Conservation (phyloP, 2,888 invertebrate genomes). For the Xestia xanthographa region DNA sequence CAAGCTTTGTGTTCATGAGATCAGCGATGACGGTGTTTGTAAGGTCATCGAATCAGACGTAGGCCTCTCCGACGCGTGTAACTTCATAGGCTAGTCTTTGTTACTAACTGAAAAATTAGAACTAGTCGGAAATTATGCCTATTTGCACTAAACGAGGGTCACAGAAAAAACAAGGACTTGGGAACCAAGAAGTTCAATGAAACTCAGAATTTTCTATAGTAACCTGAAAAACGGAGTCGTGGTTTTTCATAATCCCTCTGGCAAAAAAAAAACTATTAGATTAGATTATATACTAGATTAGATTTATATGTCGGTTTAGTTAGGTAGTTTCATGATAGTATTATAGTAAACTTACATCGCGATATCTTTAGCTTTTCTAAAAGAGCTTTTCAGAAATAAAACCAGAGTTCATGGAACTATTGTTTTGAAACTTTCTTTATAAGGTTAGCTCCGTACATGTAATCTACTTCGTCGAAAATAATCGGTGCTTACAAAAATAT, state of each 20-base stretch:
- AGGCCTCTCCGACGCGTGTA: slow-evolving; percentile 51
- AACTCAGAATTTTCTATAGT: not conserved
- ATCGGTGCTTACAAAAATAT: slow-evolving; percentile 18
- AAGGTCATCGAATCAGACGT: slow-evolving; percentile 72
- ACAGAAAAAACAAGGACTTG: not conserved
- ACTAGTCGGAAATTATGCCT: slow-evolving; percentile 21
- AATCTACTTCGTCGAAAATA: not conserved
- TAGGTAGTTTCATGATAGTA: not conserved
- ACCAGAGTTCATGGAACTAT: not conserved
- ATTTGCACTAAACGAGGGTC: slow-evolving; percentile 34
- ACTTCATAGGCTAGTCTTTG: slow-evolving; percentile 55
- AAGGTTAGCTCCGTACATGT: not conserved
- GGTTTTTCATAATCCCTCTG: not conserved
- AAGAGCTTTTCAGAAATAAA: not conserved
- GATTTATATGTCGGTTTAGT: slow-evolving; percentile 1
- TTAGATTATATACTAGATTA: not conserved
- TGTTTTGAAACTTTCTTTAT: not conserved
- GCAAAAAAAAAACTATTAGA: slow-evolving; percentile 2
- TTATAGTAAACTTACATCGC: not conserved
- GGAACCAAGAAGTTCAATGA: not conserved
- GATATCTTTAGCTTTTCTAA: not conserved
- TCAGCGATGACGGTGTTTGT: slow-evolving; percentile 79
- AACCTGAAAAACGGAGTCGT: slow-evolving; percentile 1
- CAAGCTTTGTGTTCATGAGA: slow-evolving; percentile 76
- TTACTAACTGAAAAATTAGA: slow-evolving; percentile 37